Percentiles rank a stretch among this genome's conserved stretches.
phyloP scores from a whole-genome alignment of 2,113 vertebrate species.

The Syngnathus typhle region DNA sequence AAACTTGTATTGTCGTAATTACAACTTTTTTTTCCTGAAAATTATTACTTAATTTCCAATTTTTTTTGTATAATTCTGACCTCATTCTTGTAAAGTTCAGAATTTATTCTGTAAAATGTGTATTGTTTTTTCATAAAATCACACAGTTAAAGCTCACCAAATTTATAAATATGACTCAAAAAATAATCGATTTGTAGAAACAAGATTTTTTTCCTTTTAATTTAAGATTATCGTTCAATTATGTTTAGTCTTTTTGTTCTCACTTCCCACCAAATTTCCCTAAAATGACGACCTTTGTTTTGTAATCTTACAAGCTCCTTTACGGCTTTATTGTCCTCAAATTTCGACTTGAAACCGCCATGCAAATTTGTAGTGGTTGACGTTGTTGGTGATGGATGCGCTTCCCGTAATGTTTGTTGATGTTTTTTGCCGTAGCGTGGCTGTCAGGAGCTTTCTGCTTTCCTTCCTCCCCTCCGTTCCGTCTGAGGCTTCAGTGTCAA shows the following conservation, averaged over 20 bases:
- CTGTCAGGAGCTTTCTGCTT: slow-evolving; percentile 41
- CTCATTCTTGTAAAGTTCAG: not conserved
- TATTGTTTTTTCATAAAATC: too few relatives aligned
- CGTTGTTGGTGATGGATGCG: not conserved
- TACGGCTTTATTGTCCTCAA: not conserved
- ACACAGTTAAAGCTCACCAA: too few relatives aligned
- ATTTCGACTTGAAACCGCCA: not conserved
- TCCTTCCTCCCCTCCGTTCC: slow-evolving; percentile 62
- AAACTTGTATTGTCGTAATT: not conserved
- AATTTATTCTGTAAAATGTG: too few relatives aligned
- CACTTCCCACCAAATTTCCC: not conserved
- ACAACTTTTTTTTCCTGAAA: too few relatives aligned
- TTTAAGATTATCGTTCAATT: too few relatives aligned
- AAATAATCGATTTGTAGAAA: too few relatives aligned
- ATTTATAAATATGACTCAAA: not conserved
- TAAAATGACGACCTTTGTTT: not conserved
- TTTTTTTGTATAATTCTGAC: too few relatives aligned
- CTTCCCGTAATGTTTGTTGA: not conserved
- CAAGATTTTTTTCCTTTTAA: too few relatives aligned
- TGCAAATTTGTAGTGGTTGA: not conserved
- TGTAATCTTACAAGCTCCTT: not conserved
- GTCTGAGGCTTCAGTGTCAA: slow-evolving; percentile 69
- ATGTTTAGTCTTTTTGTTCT: not conserved
- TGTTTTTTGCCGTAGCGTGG: not conserved
- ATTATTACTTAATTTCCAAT: too few relatives aligned